Evolutionary conservation across 1,140 invertebrate genomes (phyloP), one percentile per base, ranked within the genome.

Genomic region (Batillaria attramentaria): DNA sequence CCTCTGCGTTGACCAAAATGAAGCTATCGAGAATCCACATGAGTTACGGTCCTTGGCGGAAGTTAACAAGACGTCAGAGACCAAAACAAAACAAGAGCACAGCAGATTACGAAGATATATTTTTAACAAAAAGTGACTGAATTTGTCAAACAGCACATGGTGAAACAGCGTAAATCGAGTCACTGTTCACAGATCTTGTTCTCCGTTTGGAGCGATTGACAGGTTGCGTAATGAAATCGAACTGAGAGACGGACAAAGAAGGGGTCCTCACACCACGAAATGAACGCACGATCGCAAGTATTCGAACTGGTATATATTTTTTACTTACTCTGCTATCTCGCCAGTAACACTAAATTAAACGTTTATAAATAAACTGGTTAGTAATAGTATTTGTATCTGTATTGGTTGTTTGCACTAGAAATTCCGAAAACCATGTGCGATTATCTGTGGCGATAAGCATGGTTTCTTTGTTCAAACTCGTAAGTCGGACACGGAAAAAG

Each of bases 231-330:
- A n/a, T 60, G 57, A n/a, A n/a, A 60, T 10, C 5, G 57, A 6
- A 6, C 24, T 60, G 24, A n/a, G 57, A 60, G 6, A 8, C 24
- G 57, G 57, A n/a, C 5, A 60, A 60, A 60, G 31, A 60, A 24
- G 8, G 24, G 57, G 31, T 5, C 31, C 31, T 60, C 57, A 60
- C 20, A n/a, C 3, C 24, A n/a, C 68, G 68, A 39, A 70, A 70
- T 70, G 68, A 70, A 70, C 68, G 68, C 68, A 42, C 39, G 68
- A 42, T 37, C 68, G 16, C 31, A 70, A 20, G 37, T 39, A 42
- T 70, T 70, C 20, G 68, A 70, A 42, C 39, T 70, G 68, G 68
- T 70, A 70, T 42, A 41, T 0, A 0, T 68, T 68, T 68, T 68
- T 10, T 24, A 33, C 33, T 10, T 18, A 24, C n/a, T 62, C 33